Base-by-base conservation (phyloP, 2,113 vertebrate species). In the Neoarius graeffei region DNA sequence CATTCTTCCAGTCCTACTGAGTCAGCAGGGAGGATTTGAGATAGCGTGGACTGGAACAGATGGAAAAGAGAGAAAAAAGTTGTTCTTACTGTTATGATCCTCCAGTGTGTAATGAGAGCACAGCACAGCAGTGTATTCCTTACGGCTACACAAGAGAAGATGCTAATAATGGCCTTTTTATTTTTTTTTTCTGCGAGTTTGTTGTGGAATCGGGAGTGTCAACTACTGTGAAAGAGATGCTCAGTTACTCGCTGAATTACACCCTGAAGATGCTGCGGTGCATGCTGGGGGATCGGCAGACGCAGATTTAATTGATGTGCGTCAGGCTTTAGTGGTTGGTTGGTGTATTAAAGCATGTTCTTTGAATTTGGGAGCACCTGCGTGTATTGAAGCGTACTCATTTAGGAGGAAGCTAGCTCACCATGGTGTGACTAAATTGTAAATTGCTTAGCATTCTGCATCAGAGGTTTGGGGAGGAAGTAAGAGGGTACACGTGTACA, bases 391-490 rank as follows among this genome's bases (percentile, higher is more conserved):
- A 27, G 35, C 9, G 4, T 35, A 42, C n/a, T 52, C 1, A 66
- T 30, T 9, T 23, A 84, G 52, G 79, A 81, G 56, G 27, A 64
- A 50, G 27, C 76, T 81, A 79, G 79, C 42, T 23, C 64, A 76
- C 19, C 11, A 27, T 79, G 80, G 84, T 35, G 52, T 84, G 25
- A 71, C 42, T 30, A 42, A 80, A 88, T 19, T 86, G 67, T 82
- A 57, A 83, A n/a, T 57, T 56, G 88, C 88, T 89, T 92, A 89
- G 92, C 85, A 60, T n/a, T 50, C 81, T 85, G 86, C 86, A 92
- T 66, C 30, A 27, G 14, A 5, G 56, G 42, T 20, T 59, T 23
- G 71, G 59, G 57, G 62, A 3, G 81, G n/a, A n/a, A 3, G 80
- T 69, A 14, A 15, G 50, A 14, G 27, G 20, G 14, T 42, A 17